Base-by-base conservation (phyloP, 2,888 invertebrate species). In the Eurytoma adleriae region DNA sequence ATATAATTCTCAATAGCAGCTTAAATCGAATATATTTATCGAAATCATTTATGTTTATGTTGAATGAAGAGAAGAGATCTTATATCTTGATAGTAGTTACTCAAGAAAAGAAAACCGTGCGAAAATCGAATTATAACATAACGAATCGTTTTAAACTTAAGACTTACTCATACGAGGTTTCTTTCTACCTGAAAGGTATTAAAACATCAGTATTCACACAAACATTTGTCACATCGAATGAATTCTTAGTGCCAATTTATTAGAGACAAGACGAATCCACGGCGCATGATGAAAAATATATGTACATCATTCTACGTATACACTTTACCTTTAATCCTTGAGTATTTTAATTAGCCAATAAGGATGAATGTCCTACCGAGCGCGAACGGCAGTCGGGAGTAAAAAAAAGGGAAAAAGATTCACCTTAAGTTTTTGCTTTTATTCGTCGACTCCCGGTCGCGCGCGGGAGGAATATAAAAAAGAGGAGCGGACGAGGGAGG, bases 181-280 rank as follows among this genome's bases (percentile, higher is more conserved):
- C 80, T 83, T n/a, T n/a, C n/a, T n/a, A 80, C 82, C 82, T 79
- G 54, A 83, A 85, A 83, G 85, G 84, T 85, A 85, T 86, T 84
- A 84, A 86, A 79, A 84, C 83, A 88, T 86, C 87, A 88, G 88
- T 88, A 88, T 88, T 88, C 83, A 83, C 79, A 83, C 83, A 16
- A 76, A 76, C 82, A 81, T 84, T 83, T 85, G 74, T 85, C 83
- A 83, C 85, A 30, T 30, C 30, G 30, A 30, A 30, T 84, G 85
- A 89, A 88, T 87, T 88, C 86, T 85, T 86, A 87, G 86, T 88
- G 87, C 86, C 87, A 87, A 88, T 86, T 81, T 62, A 62, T 74
- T 72, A 77, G 54, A 67, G 70, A 74, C 59, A 18, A 59, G 66
- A 72, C 82, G 83, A 84, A 82, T 66, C 10, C 27, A 48, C 71